These are phyloP conservation scores for Drosophila pseudoobscura DNA, from an alignment of 1,140 invertebrate genomes.

Conservation along the genomic window DNA sequence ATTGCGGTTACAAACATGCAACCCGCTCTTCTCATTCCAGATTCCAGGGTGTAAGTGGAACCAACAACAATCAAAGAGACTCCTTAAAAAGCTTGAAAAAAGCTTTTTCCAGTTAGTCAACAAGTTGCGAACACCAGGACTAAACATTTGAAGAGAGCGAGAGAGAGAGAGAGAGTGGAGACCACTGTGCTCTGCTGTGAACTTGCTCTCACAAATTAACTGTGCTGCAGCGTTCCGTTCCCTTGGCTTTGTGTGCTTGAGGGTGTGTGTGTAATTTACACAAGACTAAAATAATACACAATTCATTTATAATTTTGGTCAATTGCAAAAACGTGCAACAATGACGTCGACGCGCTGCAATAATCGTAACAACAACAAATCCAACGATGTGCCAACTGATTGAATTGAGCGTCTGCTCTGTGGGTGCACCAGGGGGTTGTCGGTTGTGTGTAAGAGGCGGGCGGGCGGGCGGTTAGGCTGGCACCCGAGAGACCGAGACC, in stretches of 20 bases:
- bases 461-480: too few species aligned
- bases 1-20: too few species aligned
- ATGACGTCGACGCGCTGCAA: conserved; percentile 67
- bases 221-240: background rate
- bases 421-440: background rate
- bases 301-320: conserved; percentile 50
- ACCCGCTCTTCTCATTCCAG: background rate
- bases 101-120: conserved; percentile 41
- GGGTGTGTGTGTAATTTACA: conserved; percentile 47
- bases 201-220: background rate
- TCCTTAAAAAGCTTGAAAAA: conserved; percentile 20
- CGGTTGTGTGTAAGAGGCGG: background rate
- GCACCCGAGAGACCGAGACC: conserved; percentile 2
- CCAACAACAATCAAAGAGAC: conserved; percentile 24
- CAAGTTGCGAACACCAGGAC: conserved; percentile 52
- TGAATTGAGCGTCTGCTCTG: conserved; percentile 34
- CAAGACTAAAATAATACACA: conserved; percentile 55
- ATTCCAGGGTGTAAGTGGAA: conserved; percentile 1
- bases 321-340: conserved; percentile 80
- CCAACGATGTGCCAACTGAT: conserved; percentile 69
- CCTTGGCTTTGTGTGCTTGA: conserved; percentile 8
- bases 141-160: conserved; percentile 2
- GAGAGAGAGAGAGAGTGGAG: conserved; percentile 22
- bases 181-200: conserved; percentile 13
- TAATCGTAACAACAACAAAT: conserved; percentile 28